These are phyloP conservation scores for Paedocypris micromegethes DNA, from an alignment of 2,797 vertebrate species.

Conservation along the genomic window DNA sequence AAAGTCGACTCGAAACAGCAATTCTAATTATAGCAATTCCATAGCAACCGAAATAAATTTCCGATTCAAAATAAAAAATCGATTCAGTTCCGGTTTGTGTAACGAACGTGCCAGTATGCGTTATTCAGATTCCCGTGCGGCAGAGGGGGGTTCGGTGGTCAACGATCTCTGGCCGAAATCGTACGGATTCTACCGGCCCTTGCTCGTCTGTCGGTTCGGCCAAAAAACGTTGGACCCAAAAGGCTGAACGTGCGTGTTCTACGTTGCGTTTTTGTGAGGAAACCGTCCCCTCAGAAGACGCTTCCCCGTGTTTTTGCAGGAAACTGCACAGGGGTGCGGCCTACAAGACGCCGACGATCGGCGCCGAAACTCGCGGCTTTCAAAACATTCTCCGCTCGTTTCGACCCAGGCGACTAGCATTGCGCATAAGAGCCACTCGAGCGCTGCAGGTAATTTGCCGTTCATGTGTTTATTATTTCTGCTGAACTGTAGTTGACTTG, in stretches of 20 bases:
- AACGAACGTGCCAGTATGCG: slow-evolving; percentile 54
- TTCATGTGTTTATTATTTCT: too few species aligned
- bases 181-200: background rate
- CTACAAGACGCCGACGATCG: slow-evolving; percentile 12
- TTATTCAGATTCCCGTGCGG: slow-evolving; percentile 71
- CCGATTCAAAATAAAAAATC: background rate
- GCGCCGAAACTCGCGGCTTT: slow-evolving; percentile 5
- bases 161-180: slow-evolving; percentile 30
- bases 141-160: slow-evolving; percentile 40
- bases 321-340: slow-evolving; percentile 16
- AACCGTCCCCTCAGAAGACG: too few species aligned
- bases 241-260: background rate
- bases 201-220: background rate
- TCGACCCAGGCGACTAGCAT: background rate
- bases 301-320: slow-evolving; percentile 14
- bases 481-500: background rate
- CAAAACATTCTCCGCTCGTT: background rate
- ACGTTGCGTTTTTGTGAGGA: background rate
- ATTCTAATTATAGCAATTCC: too few species aligned
- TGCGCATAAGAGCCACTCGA: background rate
- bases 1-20: too few species aligned
- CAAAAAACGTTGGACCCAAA: slow-evolving; percentile 11
- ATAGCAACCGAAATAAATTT: too few species aligned
- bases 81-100: slow-evolving; percentile 50
- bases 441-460: slow-evolving; percentile 1